A percentile compares a stretch with the other conserved stretches of the same genome.
These are phyloP conservation scores for Sitobion miscanthi DNA, from an alignment of 1,140 invertebrate species.

Conservation along the genomic window DNA sequence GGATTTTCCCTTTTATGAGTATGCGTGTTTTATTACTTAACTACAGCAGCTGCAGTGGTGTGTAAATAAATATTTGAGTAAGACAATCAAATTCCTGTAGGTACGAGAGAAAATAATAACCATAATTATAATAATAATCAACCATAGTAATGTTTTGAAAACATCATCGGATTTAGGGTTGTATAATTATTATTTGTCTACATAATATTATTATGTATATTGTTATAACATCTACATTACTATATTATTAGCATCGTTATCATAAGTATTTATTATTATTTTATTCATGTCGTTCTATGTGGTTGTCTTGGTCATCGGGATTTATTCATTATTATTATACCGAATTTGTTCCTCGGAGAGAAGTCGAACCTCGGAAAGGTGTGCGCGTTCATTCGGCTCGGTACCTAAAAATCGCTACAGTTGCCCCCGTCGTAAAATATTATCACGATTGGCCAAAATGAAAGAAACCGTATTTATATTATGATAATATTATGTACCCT, in stretches of 20 bases:
- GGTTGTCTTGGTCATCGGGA: not conserved
- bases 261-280: not conserved
- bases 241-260: not conserved
- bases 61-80: not conserved
- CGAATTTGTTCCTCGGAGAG: not conserved
- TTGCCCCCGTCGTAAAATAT: no score
- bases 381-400: not conserved
- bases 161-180: not conserved
- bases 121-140: not conserved
- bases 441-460: no score
- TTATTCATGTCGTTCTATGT: not conserved
- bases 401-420: not conserved
- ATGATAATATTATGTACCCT: not conserved
- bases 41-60: not conserved
- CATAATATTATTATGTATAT: not conserved
- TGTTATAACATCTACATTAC: not conserved
- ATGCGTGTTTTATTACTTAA: not conserved
- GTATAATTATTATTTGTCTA: not conserved
- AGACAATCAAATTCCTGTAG: not conserved
- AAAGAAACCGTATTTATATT: not conserved
- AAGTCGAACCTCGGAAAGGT: not conserved
- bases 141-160: not conserved
- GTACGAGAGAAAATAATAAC: not conserved
- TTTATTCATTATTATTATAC: not conserved
- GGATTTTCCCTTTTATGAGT: not conserved